Percentiles rank a stretch among this genome's conserved stretches.
Evolutionary conservation across 1,140 invertebrate species (phyloP).

Genomic region (Thaumetopoea pityocampa): DNA sequence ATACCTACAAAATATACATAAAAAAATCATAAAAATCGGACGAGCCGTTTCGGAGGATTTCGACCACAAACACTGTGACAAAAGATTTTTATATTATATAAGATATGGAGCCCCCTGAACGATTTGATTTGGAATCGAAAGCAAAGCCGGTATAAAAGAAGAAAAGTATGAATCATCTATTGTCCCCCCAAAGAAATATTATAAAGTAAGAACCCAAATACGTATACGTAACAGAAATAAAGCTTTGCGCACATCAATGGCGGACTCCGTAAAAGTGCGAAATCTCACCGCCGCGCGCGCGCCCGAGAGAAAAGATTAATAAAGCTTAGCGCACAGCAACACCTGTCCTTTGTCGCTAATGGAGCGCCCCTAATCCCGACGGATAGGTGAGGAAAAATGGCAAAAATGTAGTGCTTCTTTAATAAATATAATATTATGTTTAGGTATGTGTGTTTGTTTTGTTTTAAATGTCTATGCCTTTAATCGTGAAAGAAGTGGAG

Average conservation of each 20-base stretch:
- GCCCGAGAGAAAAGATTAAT: constrained; percentile 64
- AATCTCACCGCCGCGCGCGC: constrained; percentile 44
- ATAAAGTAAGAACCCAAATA: too few relatives aligned
- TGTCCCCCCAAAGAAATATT: too few relatives aligned
- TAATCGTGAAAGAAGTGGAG: background rate
- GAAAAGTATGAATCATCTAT: too few relatives aligned
- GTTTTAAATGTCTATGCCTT: background rate
- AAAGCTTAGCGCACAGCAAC: constrained; percentile 67
- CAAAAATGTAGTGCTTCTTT: constrained; percentile 23
- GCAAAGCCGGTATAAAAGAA: too few relatives aligned
- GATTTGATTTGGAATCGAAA: too few relatives aligned
- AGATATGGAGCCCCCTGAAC: too few relatives aligned
- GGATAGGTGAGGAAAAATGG: constrained; percentile 35
- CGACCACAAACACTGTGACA: too few relatives aligned
- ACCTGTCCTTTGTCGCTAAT: constrained; percentile 72
- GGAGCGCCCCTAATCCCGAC: constrained; percentile 54
- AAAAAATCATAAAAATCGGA: too few relatives aligned
- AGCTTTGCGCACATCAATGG: constrained; percentile 46
- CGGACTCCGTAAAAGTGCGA: constrained; percentile 57
- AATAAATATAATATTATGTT: constrained; percentile 10
- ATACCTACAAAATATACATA: too few relatives aligned
- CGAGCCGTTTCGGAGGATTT: too few relatives aligned
- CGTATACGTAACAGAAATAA: constrained; percentile 9
- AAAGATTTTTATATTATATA: too few relatives aligned
- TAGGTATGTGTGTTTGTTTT: constrained; percentile 2